phyloP scores from a whole-genome alignment of 37 sponge, comb jelly and placozoan genomes.

The Eunapius fragilis region DNA sequence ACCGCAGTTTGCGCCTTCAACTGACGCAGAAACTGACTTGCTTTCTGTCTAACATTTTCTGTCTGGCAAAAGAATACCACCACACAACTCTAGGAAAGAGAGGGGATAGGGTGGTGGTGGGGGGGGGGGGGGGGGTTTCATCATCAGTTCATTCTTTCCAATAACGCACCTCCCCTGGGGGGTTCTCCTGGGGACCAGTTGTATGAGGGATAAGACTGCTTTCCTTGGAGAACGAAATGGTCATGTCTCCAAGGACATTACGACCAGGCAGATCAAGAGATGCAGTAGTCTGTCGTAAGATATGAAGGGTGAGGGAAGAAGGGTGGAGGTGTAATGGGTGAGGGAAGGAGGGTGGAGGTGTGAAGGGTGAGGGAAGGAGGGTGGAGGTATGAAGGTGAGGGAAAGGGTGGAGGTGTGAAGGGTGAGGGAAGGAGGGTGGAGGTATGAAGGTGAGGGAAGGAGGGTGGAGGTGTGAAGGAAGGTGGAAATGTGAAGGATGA shows the following conservation, averaged over 20 bases:
- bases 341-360: conserved; percentile 25
- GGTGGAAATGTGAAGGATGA: no score
- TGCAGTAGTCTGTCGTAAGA: background rate
- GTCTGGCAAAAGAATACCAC: background rate
- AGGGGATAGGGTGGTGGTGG: background rate
- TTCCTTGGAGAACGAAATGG: conserved; percentile 6
- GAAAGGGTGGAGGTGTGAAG: background rate
- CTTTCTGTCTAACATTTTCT: background rate
- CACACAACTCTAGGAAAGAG: background rate
- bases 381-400: no score
- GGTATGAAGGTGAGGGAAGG: no score
- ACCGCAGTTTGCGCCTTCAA: background rate
- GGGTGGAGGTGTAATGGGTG: conserved; percentile 30
- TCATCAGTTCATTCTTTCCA: background rate
- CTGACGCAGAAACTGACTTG: background rate
- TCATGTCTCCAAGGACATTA: conserved; percentile 6
- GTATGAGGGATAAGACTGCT: conserved; percentile 52
- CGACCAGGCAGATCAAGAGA: background rate
- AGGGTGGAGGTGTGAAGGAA: no score
- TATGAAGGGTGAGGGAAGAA: conserved; percentile 12
- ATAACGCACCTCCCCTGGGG: conserved; percentile 4
- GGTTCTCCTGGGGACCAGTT: conserved; percentile 17
- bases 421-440: conserved; percentile 38
- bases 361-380: conserved; percentile 9
- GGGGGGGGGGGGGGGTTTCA: background rate